Evolutionary conservation across 2,888 invertebrate species (phyloP).

Genomic region (Rhagophthalmus giganteus): DNA sequence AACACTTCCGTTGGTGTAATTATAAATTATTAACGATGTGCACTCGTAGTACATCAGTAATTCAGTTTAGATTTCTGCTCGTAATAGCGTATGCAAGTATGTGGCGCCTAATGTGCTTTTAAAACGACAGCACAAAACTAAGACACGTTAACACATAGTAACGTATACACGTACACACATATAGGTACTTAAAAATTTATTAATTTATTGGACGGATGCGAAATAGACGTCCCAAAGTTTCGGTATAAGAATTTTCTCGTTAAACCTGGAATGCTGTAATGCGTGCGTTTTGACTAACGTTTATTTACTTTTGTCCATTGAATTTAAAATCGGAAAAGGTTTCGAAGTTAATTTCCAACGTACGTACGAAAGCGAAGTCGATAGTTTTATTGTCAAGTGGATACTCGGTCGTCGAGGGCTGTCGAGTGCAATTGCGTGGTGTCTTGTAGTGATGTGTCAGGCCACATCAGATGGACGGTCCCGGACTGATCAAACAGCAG

Average conservation of each 20-base stretch:
- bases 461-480: constrained; percentile 27
- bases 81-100: constrained; percentile 20
- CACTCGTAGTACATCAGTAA: constrained; percentile 17
- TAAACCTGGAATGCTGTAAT: constrained; percentile 23
- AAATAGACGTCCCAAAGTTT: constrained; percentile 13
- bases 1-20: constrained; percentile 19
- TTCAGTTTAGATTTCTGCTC: constrained; percentile 18
- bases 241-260: constrained; percentile 27
- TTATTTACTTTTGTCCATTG: constrained; percentile 18
- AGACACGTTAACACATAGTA: constrained; percentile 8
- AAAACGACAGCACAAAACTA: constrained; percentile 11
- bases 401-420: constrained; percentile 9
- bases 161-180: constrained; percentile 9
- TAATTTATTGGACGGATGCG: constrained; percentile 25
- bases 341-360: neutral
- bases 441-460: constrained; percentile 27
- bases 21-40: constrained; percentile 23
- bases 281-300: constrained; percentile 25
- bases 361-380: constrained; percentile 1
- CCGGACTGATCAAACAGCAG: constrained; percentile 34
- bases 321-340: neutral
- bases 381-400: constrained; percentile 16
- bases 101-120: constrained; percentile 10
- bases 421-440: constrained; percentile 21
- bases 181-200: constrained; percentile 25